These are phyloP conservation scores for Pachycephus smyrnensis DNA, from an alignment of 2,888 invertebrate genomes.

Conservation along the genomic window DNA sequence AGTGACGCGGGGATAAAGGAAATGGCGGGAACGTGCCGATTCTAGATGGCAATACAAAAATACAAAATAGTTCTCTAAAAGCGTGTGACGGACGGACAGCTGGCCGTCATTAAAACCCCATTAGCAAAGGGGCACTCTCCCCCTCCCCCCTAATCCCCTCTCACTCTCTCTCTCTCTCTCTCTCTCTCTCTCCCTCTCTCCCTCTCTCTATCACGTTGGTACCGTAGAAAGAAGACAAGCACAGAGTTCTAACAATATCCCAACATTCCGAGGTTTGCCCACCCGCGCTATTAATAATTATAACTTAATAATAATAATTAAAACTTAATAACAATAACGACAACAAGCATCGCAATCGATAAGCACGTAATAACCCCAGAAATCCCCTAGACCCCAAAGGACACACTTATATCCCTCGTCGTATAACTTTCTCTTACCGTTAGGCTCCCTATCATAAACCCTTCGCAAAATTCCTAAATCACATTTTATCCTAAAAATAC, in stretches of 20 bases:
- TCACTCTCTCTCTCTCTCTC: conserved; percentile 32
- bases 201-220: conserved; percentile 22
- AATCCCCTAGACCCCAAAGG: no score
- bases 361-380: no score
- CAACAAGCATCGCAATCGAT: no score
- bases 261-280: conserved; percentile 50
- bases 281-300: conserved; percentile 55
- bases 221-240: conserved; percentile 48
- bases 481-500: no score
- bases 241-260: conserved; percentile 64
- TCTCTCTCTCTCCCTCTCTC: conserved; percentile 18
- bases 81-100: conserved; percentile 65
- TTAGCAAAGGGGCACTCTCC: conserved; percentile 45
- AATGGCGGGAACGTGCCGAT: conserved; percentile 5
- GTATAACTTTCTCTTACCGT: no score
- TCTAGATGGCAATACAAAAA: conserved; percentile 43
- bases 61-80: conserved; percentile 61
- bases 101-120: conserved; percentile 67
- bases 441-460: no score
- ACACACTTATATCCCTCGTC: no score
- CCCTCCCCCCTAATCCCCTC: conserved; percentile 20
- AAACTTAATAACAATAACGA: no score
- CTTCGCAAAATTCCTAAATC: no score
- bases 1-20: conserved; percentile 28
- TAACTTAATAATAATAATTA: no score